Evolutionary conservation across 2,888 invertebrate species (phyloP).

Genomic region (Epiperipatus broadwayi): DNA sequence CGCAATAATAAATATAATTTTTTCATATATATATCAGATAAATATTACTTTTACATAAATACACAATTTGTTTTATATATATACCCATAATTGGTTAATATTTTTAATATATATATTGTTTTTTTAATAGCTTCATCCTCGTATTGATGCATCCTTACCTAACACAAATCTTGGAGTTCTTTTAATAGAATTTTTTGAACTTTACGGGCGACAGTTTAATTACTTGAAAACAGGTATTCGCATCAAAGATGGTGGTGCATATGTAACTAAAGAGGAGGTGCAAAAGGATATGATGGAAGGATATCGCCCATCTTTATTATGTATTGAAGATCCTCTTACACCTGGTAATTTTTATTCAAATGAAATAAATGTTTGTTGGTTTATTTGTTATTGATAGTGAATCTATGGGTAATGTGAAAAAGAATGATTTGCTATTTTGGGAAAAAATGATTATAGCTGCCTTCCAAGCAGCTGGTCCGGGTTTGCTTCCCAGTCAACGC

Average conservation of each 20-base stretch:
- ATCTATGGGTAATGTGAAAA: no score
- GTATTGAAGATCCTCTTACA: constrained; percentile 92
- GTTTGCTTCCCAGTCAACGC: no score
- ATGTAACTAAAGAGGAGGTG: constrained; percentile 75
- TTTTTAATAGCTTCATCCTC: constrained; percentile 53
- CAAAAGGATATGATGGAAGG: constrained; percentile 85
- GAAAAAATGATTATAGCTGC: no score
- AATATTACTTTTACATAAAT: neutral
- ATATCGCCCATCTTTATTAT: constrained; percentile 69
- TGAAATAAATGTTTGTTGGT: neutral
- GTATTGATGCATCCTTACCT: constrained; percentile 44
- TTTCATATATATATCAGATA: no score
- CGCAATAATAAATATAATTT: no score
- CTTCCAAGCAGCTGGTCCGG: no score
- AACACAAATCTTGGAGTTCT: constrained; percentile 69
- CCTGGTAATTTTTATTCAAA: constrained; percentile 31
- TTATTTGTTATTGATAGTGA: no score
- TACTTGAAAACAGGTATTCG: constrained; percentile 84
- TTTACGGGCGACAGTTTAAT: constrained; percentile 81
- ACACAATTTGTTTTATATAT: neutral
- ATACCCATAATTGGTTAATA: neutral
- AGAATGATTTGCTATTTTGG: neutral
- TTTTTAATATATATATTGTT: constrained; percentile 5
- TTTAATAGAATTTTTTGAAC: constrained; percentile 87
- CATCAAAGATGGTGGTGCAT: constrained; percentile 76